Evolutionary conservation across 2,797 vertebrate genomes (phyloP).

Genomic region (Anas georgica): DNA sequence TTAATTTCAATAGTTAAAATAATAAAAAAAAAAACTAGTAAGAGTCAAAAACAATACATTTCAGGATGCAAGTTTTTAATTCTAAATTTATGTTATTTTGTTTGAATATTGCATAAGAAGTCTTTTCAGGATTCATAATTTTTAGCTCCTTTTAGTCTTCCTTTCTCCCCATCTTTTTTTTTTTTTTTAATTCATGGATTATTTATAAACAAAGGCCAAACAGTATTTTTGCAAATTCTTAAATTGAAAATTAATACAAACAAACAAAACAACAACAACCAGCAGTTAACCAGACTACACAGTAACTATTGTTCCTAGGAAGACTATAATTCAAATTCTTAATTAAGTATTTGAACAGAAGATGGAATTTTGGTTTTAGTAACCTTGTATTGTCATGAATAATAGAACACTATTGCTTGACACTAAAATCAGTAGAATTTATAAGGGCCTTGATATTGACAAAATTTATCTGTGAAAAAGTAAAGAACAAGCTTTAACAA

Average conservation of each 20-base stretch:
- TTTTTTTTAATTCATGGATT: not conserved
- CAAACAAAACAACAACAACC: not conserved
- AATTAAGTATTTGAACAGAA: not conserved
- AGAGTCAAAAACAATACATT: not conserved
- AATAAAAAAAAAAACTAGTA: not conserved
- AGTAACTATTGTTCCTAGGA: not conserved
- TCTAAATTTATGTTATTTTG: not conserved
- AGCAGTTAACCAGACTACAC: not conserved
- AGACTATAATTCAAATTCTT: not conserved
- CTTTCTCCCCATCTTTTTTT: not conserved
- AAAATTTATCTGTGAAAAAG: not conserved
- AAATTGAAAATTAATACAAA: not conserved
- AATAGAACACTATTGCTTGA: not conserved
- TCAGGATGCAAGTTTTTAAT: not conserved
- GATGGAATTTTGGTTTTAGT: not conserved
- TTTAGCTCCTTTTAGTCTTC: not conserved
- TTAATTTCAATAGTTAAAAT: not conserved
- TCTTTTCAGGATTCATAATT: not conserved
- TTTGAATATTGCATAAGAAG: not conserved
- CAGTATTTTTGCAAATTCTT: not conserved
- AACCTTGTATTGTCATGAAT: not conserved
- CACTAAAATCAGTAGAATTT: not conserved
- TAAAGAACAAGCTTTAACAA: not conserved
- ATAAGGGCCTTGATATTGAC: not conserved
- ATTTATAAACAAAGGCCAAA: slow-evolving; percentile 10